A percentile compares a stretch with the other conserved stretches of the same genome.
phyloP scores from a whole-genome alignment of 1,140 invertebrate species.

The Triops cancriformis region DNA sequence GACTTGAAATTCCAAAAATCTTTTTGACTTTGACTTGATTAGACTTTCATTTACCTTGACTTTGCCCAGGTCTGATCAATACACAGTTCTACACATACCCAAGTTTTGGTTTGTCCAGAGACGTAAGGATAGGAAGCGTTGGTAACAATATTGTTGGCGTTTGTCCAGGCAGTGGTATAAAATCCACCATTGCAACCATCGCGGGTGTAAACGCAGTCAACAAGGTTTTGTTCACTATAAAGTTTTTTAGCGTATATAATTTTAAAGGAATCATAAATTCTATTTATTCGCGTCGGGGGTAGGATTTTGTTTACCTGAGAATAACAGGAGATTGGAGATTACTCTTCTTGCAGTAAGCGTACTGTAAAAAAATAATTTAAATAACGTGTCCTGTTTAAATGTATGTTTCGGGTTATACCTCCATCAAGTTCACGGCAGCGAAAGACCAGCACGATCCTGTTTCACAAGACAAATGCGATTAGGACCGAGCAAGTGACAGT shows the following conservation, averaged over 20 bases:
- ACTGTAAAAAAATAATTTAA: no score
- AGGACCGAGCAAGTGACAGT: no score
- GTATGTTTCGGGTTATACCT: neutral
- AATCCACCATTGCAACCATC: slow-evolving; percentile 22
- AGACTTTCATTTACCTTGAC: no score
- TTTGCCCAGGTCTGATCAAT: no score
- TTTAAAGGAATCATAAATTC: no score
- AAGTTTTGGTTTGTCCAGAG: neutral
- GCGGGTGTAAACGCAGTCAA: slow-evolving; percentile 17
- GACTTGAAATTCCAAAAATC: no score
- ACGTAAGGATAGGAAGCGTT: neutral
- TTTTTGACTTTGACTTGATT: no score
- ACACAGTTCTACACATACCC: no score
- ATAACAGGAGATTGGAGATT: slow-evolving; percentile 27
- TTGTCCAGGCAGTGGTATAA: slow-evolving; percentile 23
- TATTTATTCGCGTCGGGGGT: no score
- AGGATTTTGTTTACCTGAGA: neutral
- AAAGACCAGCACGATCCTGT: slow-evolving; percentile 39
- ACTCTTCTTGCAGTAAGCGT: slow-evolving; percentile 30
- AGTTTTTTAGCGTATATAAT: no score
- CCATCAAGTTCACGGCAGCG: slow-evolving; percentile 31
- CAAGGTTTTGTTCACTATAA: slow-evolving; percentile 21
- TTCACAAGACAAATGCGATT: no score
- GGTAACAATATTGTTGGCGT: neutral
- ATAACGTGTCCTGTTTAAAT: neutral